Evolutionary conservation across 2,113 vertebrate genomes (phyloP).

Genomic region (Haliaeetus leucogaster): DNA sequence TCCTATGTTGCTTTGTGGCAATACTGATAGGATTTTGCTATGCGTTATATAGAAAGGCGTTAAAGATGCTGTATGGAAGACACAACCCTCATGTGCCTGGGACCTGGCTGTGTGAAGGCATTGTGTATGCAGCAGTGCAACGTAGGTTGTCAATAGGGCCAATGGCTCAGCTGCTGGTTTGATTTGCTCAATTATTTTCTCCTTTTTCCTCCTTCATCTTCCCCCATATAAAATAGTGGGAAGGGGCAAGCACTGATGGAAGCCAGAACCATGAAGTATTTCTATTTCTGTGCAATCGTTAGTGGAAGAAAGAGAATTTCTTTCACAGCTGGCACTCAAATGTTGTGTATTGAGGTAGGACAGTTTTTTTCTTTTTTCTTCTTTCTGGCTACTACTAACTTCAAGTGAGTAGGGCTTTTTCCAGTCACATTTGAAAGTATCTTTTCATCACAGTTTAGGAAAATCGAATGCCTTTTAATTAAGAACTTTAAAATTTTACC

Average conservation of each 20-base stretch:
- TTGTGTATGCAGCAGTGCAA: background rate
- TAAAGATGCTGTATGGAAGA: background rate
- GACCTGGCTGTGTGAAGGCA: background rate
- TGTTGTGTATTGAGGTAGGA: background rate
- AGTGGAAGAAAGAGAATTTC: background rate
- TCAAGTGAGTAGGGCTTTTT: background rate
- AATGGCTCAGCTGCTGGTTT: background rate
- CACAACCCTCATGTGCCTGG: accelerated
- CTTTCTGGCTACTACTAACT: background rate
- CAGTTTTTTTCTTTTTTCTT: background rate
- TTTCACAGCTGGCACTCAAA: background rate
- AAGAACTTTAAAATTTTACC: background rate
- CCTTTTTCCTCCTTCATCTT: background rate
- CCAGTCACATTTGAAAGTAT: background rate
- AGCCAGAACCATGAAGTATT: background rate
- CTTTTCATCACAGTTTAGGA: background rate
- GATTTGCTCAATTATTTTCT: background rate
- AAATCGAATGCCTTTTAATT: background rate
- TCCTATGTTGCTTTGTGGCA: background rate
- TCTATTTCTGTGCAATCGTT: background rate
- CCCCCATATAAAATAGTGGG: background rate
- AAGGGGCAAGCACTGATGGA: background rate
- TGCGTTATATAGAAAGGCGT: accelerated
- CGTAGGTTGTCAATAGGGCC: accelerated
- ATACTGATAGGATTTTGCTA: background rate